Base-by-base conservation (phyloP, 2,113 vertebrate genomes). In the Charina bottae region DNA sequence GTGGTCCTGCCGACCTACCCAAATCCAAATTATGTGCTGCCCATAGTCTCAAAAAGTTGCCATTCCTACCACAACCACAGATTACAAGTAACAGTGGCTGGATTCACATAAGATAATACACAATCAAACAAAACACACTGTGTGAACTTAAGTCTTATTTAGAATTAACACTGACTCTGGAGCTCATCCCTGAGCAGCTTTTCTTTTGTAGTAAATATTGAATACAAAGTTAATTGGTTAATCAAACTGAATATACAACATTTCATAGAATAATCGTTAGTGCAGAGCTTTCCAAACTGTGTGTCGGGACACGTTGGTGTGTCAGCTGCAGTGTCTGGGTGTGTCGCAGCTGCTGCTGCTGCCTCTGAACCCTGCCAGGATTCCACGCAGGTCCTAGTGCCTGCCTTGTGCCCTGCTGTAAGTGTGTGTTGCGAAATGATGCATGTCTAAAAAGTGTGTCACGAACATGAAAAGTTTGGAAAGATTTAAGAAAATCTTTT, bases 401-500 rank as follows among this genome's bases (percentile, higher is more conserved):
- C n/a, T n/a, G n/a, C n/a, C n/a, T n/a, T n/a, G n/a, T n/a, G n/a
- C n/a, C n/a, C n/a, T n/a, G n/a, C n/a, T n/a, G n/a, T n/a, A n/a
- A n/a, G n/a, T n/a, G n/a, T n/a, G n/a, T n/a, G n/a, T n/a, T n/a
- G n/a, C n/a, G n/a, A n/a, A n/a, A n/a, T n/a, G n/a, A n/a, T n/a
- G n/a, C n/a, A n/a, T n/a, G n/a, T n/a, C n/a, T n/a, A n/a, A n/a
- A n/a, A n/a, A n/a, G n/a, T n/a, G n/a, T n/a, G n/a, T n/a, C n/a
- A n/a, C n/a, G n/a, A n/a, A n/a, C n/a, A n/a, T n/a, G n/a, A n/a
- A n/a, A n/a, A n/a, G n/a, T n/a, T n/a, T n/a, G n/a, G n/a, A n/a
- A n/a, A n/a, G n/a, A n/a, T n/a, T 53, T 64, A 7, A 85, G 56
- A 46, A 88, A 91, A 87, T 28, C 24, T 85, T 90, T 56, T 89